Evolutionary conservation across 2,113 vertebrate species (phyloP), one percentile per base, ranked within the genome.

Genomic region (Tonatia bakeri): DNA sequence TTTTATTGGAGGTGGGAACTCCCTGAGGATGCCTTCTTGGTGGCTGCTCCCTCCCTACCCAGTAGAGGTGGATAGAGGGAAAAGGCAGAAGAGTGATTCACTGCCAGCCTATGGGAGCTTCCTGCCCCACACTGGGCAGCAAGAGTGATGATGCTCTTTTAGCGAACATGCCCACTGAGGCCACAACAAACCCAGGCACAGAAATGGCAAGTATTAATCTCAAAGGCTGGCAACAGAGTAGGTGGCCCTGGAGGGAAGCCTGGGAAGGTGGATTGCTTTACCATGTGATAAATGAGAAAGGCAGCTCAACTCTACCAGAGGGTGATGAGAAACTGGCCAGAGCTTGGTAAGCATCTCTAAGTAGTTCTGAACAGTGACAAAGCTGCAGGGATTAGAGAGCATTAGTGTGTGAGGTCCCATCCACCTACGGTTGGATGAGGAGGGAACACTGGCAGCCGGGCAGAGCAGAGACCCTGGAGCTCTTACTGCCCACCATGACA

Each of bases 191-290:
- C 14, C n/a, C 64, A 45, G 40, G 14, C 0, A 0, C 1, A 40
- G 88, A 87, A 96, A 94, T 6, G 86, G 84, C 87, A 43, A 94
- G 72, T 15, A 94, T 94, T 96, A 93, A 83, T 95, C 95, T 96
- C 87, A 17, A 69, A 54, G 43, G 40, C 82, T 52, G 91, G 56
- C 47, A 56, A 75, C 72, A 1, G 33, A 45, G 92, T 83, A 77
- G 83, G 82, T 92, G 36, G 88, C 73, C 95, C 33, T 2, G 38
- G 67, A 95, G 69, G 88, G 82, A 82, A 86, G 65, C 82, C 45
- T 1, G 1, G 36, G 82, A 47, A 88, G 88, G 94, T 28, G 45
- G 67, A 81, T 79, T 28, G 75, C 89, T 90, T 52, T 94, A 17
- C 61, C 0, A 0, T 10, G 26, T 94, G 97, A 97, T 56, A 94